These are phyloP conservation scores for Cerastoderma edule DNA, from an alignment of 2,888 invertebrate genomes.

Conservation along the genomic window DNA sequence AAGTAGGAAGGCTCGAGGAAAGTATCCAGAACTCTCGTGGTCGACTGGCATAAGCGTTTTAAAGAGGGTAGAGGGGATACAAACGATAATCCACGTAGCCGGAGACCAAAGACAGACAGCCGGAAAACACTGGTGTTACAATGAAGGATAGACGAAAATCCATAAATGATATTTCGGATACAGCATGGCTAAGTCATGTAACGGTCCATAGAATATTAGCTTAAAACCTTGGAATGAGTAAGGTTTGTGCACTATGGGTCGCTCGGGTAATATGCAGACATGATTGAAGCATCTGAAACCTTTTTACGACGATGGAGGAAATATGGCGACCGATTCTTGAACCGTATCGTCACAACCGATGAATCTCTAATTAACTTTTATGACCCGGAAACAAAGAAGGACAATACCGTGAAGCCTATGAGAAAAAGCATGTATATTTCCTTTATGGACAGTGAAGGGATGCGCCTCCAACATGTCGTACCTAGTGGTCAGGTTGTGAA, in stretches of 20 bases:
- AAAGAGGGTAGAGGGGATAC: slow-evolving; percentile 2
- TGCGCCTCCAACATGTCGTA: too few species aligned
- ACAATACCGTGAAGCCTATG: too few species aligned
- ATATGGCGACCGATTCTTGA: slow-evolving; percentile 23
- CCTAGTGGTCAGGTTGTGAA: too few species aligned
- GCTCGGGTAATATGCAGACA: slow-evolving; percentile 16
- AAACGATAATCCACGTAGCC: slow-evolving; percentile 1
- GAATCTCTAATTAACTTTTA: too few species aligned
- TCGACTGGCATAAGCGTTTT: slow-evolving; percentile 11
- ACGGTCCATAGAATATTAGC: slow-evolving; percentile 13
- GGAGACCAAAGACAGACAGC: neutral
- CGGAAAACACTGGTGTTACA: neutral
- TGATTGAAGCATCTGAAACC: neutral
- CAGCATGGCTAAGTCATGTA: neutral
- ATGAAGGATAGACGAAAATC: slow-evolving; percentile 14
- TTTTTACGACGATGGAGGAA: slow-evolving; percentile 11
- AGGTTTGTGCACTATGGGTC: slow-evolving; percentile 34
- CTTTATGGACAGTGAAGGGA: too few species aligned
- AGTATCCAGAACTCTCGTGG: neutral
- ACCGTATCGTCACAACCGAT: slow-evolving; percentile 27
- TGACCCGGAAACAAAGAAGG: too few species aligned
- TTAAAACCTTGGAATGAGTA: slow-evolving; percentile 21
- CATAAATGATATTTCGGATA: neutral
- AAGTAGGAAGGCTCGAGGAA: neutral
- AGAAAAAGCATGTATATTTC: too few species aligned